Base-by-base conservation (phyloP, 2,113 vertebrate genomes). In the Pollimyrus isidori region DNA sequence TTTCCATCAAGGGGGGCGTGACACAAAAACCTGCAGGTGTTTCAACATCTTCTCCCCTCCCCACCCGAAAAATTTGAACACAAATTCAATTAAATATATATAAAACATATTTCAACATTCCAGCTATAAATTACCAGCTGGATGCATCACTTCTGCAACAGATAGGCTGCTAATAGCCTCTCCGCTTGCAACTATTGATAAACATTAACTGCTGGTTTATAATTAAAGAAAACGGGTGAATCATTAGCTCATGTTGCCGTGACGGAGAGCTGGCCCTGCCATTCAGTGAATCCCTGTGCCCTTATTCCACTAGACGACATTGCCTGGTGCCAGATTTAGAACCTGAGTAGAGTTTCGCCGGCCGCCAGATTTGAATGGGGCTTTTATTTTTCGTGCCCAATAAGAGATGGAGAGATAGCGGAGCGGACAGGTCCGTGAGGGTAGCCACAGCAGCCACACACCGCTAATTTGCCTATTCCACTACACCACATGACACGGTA, bases 381-480 rank as follows among this genome's bases (percentile, higher is more conserved):
- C 56, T 85, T 82, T 65, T 89, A 56, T 62, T 45, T 86, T 15
- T 19, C 26, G 56, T 13, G 23, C 26, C 85, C 49, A 53, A 17
- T 46, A 17, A 69, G 13, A 50, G 42, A 69, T 86, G 50, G 7
- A 26, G 53, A 73, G 84, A 69, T 89, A 86, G 26, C 2, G 26
- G 7, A 19, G 11, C n/a, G 6, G 42, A 73, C n/a, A 26, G 15
- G 39, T 26, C 42, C 15, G 35, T n/a, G 49, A 35, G 42, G 21
- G 13, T 0, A 13, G 0, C 21, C 52, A 52, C 80, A n/a, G 35
- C 15, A 62, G 88, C 23, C 80, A 83, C 39, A 7, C 6, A 11
- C 52, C 7, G 9, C 53, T 89, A 62, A 87, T 89, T 89, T 87
- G 58, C 45, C 46, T 89, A 49, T 87, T 89, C 84, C 89, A 50